Evolutionary conservation across 2,888 invertebrate species (phyloP).

Genomic region (Spodoptera littoralis): DNA sequence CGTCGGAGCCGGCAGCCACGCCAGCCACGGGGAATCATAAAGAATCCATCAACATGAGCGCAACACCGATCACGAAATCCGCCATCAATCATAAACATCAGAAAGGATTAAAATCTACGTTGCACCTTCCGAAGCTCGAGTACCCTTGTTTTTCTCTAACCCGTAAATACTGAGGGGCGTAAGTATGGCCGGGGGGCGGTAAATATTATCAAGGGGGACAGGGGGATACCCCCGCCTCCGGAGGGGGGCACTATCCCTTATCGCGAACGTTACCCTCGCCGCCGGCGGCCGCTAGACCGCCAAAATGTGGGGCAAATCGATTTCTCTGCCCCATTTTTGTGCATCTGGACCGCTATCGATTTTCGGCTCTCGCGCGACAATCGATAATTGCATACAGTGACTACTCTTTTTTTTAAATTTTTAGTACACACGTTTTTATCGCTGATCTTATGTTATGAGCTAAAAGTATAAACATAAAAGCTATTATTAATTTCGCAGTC

Average conservation of each 20-base stretch:
- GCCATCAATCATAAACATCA: constrained; percentile 89
- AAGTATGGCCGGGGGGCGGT: constrained; percentile 89
- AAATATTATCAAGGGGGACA: constrained; percentile 86
- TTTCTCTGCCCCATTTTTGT: constrained; percentile 87
- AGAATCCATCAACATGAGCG: constrained; percentile 86
- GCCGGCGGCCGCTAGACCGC: constrained; percentile 84
- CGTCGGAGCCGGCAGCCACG: constrained; percentile 14
- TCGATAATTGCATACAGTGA: constrained; percentile 57
- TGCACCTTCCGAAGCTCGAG: constrained; percentile 88
- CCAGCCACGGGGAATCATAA: constrained; percentile 71
- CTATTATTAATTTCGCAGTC: constrained; percentile 59
- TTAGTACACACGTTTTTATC: constrained; percentile 9
- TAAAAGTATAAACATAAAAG: constrained; percentile 40
- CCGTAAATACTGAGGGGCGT: constrained; percentile 89
- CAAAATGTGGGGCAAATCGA: constrained; percentile 89
- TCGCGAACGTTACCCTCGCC: constrained; percentile 88
- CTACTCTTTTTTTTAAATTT: constrained; percentile 19
- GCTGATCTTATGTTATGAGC: constrained; percentile 17
- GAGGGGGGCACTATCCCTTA: constrained; percentile 88
- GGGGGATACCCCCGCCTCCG: constrained; percentile 74
- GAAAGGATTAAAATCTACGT: constrained; percentile 89
- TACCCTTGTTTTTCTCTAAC: constrained; percentile 89
- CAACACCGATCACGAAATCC: constrained; percentile 86
- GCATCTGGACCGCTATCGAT: constrained; percentile 88
- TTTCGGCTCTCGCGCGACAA: constrained; percentile 64